Conservation (phyloP, 2,888 invertebrate genomes). For the Eupithecia inturbata region DNA sequence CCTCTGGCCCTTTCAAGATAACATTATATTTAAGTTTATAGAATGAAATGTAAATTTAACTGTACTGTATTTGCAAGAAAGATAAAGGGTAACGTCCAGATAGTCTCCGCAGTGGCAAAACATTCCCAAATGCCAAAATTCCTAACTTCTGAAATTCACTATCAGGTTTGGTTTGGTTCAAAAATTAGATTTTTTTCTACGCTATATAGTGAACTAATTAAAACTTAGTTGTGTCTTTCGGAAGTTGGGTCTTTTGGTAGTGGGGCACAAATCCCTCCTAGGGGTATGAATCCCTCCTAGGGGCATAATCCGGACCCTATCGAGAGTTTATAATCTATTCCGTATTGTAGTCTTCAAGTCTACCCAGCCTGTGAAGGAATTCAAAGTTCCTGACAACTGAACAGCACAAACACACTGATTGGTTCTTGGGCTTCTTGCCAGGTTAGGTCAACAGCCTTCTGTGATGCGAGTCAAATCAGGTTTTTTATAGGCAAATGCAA, state of each 20-base stretch:
- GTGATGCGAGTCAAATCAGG: slow-evolving; percentile 42
- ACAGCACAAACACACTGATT: slow-evolving; percentile 24
- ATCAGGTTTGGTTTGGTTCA: not conserved
- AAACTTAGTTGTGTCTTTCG: not conserved
- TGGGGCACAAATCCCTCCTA: not conserved
- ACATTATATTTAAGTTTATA: not conserved
- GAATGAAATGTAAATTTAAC: not conserved
- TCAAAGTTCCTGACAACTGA: slow-evolving; percentile 7
- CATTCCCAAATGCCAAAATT: not conserved
- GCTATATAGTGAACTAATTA: not conserved
- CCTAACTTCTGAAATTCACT: not conserved
- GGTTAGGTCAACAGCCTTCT: slow-evolving; percentile 71
- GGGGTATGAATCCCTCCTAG: not conserved
- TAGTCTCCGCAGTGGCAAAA: not conserved
- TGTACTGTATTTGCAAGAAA: not conserved
- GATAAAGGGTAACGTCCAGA: not conserved
- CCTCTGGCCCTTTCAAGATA: not conserved
- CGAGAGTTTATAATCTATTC: not conserved
- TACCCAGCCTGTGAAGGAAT: not conserved
- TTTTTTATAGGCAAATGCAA: slow-evolving; percentile 48
- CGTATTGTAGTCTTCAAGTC: not conserved
- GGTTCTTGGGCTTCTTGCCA: slow-evolving; percentile 65
- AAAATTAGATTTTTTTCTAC: not conserved
- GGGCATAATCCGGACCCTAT: not conserved
- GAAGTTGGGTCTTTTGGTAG: not conserved